A percentile compares a stretch with the other conserved stretches of the same genome.
Evolutionary conservation across 2,888 invertebrate species (phyloP).

Genomic region (Biston betularia): DNA sequence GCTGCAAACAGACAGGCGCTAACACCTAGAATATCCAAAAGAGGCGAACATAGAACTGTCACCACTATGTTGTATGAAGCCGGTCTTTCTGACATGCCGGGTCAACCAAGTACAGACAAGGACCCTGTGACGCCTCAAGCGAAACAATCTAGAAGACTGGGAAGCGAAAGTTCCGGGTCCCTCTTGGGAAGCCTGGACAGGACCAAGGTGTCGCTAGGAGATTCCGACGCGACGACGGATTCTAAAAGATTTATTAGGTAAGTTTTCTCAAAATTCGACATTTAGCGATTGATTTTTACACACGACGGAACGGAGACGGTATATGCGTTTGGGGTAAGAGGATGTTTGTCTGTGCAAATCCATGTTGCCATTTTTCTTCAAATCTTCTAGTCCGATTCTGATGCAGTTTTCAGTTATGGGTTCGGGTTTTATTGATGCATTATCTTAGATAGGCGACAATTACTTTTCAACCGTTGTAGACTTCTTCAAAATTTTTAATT

Average conservation of each 20-base stretch:
- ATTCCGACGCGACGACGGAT: constrained; percentile 70
- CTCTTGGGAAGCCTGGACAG: constrained; percentile 75
- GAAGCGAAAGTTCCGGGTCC: constrained; percentile 65
- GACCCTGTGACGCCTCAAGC: constrained; percentile 22
- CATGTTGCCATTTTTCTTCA: no score
- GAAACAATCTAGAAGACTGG: constrained; percentile 34
- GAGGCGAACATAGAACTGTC: constrained; percentile 51
- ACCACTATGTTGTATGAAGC: constrained; percentile 63
- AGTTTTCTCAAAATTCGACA: constrained; percentile 10
- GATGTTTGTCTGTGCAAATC: no score
- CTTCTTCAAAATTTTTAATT: no score
- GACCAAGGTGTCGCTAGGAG: constrained; percentile 77
- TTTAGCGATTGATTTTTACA: not conserved
- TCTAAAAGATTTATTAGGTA: constrained; percentile 69
- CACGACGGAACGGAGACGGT: no score
- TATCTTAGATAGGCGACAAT: no score
- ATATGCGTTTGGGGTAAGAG: no score
- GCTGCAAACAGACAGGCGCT: constrained; percentile 49
- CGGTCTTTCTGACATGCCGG: constrained; percentile 61
- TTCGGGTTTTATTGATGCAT: no score
- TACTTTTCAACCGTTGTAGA: no score
- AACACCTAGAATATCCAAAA: not conserved
- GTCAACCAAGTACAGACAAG: constrained; percentile 15
- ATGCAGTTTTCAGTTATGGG: no score
- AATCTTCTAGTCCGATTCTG: no score